A percentile compares a stretch with the other conserved stretches of the same genome.
These are phyloP conservation scores for Pampus argenteus DNA, from an alignment of 2,797 vertebrate genomes.

Conservation along the genomic window DNA sequence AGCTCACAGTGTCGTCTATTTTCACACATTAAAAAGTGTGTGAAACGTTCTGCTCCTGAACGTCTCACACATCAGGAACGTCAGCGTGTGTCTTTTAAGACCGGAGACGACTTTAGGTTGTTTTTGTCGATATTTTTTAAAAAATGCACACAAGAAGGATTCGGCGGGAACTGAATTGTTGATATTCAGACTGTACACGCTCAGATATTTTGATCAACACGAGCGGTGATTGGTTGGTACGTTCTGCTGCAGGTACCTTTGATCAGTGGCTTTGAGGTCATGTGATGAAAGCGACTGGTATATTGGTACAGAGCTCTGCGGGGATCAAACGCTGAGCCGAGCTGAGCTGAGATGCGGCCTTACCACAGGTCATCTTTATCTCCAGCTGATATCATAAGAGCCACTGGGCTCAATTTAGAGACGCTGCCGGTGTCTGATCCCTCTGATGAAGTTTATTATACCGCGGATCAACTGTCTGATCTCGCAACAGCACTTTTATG, in stretches of 20 bases:
- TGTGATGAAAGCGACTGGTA: constrained; percentile 46
- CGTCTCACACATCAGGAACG: not conserved
- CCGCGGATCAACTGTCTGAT: too few relatives aligned
- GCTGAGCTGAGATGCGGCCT: not conserved
- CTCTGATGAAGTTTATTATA: not conserved
- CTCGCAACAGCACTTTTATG: too few relatives aligned
- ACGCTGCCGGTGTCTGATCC: constrained; percentile 18
- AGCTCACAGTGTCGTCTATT: not conserved
- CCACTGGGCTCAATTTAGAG: constrained; percentile 16
- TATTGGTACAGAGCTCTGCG: constrained; percentile 4
- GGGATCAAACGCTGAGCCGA: constrained; percentile 48
- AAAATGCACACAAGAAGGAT: not conserved
- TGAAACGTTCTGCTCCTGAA: not conserved
- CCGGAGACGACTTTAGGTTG: constrained; percentile 7
- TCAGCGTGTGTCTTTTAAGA: constrained; percentile 25
- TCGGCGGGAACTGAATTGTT: constrained; percentile 1
- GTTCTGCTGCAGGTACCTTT: constrained; percentile 30
- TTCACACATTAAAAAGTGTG: constrained; percentile 2
- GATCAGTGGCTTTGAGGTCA: constrained; percentile 50
- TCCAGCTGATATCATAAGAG: constrained; percentile 15
- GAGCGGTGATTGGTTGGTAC: constrained; percentile 45
- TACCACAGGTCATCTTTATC: constrained; percentile 36
- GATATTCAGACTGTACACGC: not conserved
- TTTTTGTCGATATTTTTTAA: constrained; percentile 27
- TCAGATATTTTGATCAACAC: constrained; percentile 21